Base-by-base conservation (phyloP, 2,113 vertebrate genomes). In the Todiramphus chloris region DNA sequence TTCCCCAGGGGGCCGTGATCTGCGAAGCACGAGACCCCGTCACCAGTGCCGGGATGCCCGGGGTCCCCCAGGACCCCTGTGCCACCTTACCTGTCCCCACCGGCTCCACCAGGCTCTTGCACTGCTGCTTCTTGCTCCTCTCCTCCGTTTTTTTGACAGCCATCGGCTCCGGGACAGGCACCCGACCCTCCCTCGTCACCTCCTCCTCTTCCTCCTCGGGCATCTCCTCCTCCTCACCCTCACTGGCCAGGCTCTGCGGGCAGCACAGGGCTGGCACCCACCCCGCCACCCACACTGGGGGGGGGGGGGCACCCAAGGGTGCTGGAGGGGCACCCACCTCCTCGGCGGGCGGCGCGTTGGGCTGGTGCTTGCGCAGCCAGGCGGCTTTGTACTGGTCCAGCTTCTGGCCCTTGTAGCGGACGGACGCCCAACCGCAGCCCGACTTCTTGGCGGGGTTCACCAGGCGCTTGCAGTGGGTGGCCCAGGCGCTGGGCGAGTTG, bases 371-470 rank as follows among this genome's bases (percentile, higher is more conserved):
- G 59, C 98, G 98, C 46, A 99, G 98, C 99, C 99, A 99, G 24
- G 98, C 98, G 3, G 99, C 99, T 89, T 99, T 99, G 97, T 99
- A 99, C 97, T 99, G 99, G 93, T 99, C 99, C 96, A 99, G 97
- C 87, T 99, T 99, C 98, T 99, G 99, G 6, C 99, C 99, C 41
- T 99, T 98, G 97, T 99, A 99, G 93, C 99, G 99, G 63, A 99
- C 99, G 0, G 99, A 99, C 0, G 99, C 99, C 99, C 99, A 99
- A 27, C 99, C 99, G 5, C 99, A 99, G 81, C 99, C 99, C 0
- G 99, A 99, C 89, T 99, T 99, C 98, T 99, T 99, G 96, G 99
- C 99, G 0, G 99, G 99, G 97, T 99, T 99, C 69, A 99, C 99
- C 95, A 99, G 98, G 62, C 99, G 99, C 92, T 99, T 99, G 97